Percentiles rank a stretch among this genome's conserved stretches.
Evolutionary conservation across 2,797 vertebrate genomes (phyloP).

Genomic region (Momotus momota): DNA sequence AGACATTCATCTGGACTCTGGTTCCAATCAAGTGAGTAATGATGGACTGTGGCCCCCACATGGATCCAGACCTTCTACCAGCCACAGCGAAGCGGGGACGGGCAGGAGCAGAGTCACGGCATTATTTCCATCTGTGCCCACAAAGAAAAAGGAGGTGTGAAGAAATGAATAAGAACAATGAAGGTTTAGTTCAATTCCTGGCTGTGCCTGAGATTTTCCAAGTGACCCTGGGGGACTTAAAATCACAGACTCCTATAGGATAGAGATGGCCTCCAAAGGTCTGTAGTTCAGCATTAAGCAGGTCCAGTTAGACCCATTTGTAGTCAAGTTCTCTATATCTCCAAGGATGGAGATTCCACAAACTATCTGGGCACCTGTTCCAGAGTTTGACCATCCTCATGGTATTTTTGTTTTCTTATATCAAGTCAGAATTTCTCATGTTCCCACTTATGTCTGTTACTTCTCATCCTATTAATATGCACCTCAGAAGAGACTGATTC

Average conservation of each 20-base stretch:
- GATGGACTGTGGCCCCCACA: background rate
- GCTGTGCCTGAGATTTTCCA: background rate
- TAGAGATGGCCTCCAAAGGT: background rate
- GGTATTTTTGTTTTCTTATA: background rate
- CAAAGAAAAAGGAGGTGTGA: background rate
- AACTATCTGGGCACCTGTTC: background rate
- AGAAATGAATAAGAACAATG: background rate
- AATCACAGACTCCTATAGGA: background rate
- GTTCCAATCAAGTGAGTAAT: slow-evolving; percentile 81
- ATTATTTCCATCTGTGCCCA: background rate
- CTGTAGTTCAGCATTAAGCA: background rate
- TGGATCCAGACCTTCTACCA: background rate
- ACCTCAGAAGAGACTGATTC: background rate
- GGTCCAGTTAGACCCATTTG: background rate
- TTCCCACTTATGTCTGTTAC: background rate
- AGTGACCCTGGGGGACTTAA: background rate
- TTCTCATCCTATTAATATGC: background rate
- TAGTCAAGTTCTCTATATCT: background rate
- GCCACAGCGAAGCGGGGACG: background rate
- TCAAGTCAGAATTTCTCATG: background rate
- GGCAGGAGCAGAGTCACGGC: background rate
- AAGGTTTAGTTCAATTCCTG: background rate
- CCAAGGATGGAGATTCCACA: background rate
- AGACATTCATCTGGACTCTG: slow-evolving; percentile 90
- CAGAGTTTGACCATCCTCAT: background rate